Evolutionary conservation across 23 tunicate species (phyloP), one percentile per base, ranked within the genome.

Genomic region (Ciona savignyi): DNA sequence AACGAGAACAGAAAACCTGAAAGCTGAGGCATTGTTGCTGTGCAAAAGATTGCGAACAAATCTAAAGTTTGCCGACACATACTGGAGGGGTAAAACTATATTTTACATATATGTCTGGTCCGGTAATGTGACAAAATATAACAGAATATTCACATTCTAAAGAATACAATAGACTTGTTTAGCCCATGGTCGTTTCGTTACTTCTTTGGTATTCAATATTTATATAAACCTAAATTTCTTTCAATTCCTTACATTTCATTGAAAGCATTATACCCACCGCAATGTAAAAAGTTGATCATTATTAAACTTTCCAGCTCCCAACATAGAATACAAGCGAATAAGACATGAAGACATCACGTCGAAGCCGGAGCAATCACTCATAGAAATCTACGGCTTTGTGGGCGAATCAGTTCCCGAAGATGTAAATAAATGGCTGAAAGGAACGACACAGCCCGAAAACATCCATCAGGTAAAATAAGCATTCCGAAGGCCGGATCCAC

Each of bases 341-440:
- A 62, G 78, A 25, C 79, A 74, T 31, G 90, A 84, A 72, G 83
- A 84, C 30, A 24, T 84, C 19, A 64, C 70, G 22, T 25, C 27
- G 28, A 61, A 75, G 22, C 87, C 87, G 33, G 6, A 75, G 25
- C 65, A 62, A 30, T 67, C 19, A 23, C 82, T 81, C 1, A 27
- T 60, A n/a, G 65, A 34, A 62, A 75, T 87, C 4, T 81, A 81
- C 67, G 30, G 34, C 31, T 87, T 81, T 51, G 66, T 80, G 29
- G 94, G 78, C 0, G 74, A 73, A 70, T 32, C 49, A 30, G 64
- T 79, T n/a, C 67, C 67, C 6, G 6, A n/a, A 20, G 24, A 63
- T n/a, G 24, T 63, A 63, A 11, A 63, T 4, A 22, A 63, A 4
- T n/a, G 28, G 26, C 6, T 63, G 26, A 63, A 63, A 9, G 22